These are phyloP conservation scores for Anguilla anguilla DNA, from an alignment of 2,797 vertebrate genomes.

Conservation along the genomic window DNA sequence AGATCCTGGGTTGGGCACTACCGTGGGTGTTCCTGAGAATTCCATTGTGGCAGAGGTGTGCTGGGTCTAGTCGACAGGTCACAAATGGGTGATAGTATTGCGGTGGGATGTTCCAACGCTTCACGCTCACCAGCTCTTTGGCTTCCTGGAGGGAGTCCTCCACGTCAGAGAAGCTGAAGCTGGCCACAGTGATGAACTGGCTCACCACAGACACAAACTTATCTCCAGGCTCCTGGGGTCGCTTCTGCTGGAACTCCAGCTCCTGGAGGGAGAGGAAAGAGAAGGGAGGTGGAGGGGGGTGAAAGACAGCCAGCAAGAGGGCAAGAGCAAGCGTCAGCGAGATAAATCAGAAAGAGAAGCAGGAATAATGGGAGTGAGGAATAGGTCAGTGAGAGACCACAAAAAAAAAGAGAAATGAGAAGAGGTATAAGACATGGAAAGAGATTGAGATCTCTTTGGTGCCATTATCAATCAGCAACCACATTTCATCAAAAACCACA, in stretches of 20 bases:
- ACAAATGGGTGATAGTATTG: background rate
- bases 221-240: slow-evolving; percentile 83
- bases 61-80: background rate
- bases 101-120: background rate
- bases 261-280: slow-evolving; percentile 71
- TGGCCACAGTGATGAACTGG: slow-evolving; percentile 96
- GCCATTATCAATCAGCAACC: background rate
- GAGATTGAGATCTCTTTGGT: background rate
- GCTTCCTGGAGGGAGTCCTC: slow-evolving; percentile 94
- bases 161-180: slow-evolving; percentile 97
- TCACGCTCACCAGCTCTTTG: slow-evolving; percentile 87
- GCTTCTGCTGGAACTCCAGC: slow-evolving; percentile 90
- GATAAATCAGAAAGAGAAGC: background rate
- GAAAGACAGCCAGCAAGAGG: background rate
- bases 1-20: background rate
- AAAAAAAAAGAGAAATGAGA: background rate
- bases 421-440: background rate
- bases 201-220: slow-evolving; percentile 98
- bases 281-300: background rate
- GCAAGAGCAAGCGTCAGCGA: background rate
- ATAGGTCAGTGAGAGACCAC: background rate
- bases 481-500: background rate
- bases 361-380: background rate
- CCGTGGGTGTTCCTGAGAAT: background rate
- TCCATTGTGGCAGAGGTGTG: background rate